Evolutionary conservation across 2,888 invertebrate genomes (phyloP).

Genomic region (Diadromus collaris): DNA sequence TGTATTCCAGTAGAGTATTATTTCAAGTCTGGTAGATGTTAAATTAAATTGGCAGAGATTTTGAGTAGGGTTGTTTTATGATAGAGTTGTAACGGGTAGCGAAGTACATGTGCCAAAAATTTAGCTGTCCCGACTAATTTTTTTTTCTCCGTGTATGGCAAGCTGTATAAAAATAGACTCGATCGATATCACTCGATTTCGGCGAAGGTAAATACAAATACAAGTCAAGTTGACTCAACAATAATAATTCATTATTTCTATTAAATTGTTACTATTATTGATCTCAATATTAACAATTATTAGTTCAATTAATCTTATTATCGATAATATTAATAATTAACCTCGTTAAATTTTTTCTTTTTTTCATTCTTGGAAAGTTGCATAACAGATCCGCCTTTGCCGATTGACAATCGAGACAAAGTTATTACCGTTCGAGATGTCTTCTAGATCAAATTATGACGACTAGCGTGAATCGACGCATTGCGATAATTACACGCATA

Average conservation of each 20-base stretch:
- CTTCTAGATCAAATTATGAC: slow-evolving; percentile 2
- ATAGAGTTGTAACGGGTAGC: too few relatives aligned
- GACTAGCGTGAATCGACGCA: slow-evolving; percentile 13
- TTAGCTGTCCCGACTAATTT: too few relatives aligned
- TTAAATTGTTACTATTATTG: background rate
- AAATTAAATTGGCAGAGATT: too few relatives aligned
- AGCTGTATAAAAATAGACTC: background rate
- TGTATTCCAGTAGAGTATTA: too few relatives aligned
- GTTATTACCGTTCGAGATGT: background rate
- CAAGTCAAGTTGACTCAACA: background rate
- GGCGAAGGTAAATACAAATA: background rate
- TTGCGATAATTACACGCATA: slow-evolving; percentile 36
- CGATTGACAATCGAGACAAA: slow-evolving; percentile 13
- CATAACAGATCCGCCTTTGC: slow-evolving; percentile 1
- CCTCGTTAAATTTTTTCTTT: background rate
- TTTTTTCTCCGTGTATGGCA: too few relatives aligned
- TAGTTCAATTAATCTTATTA: too few relatives aligned
- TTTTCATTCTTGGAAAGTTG: background rate
- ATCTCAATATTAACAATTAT: too few relatives aligned
- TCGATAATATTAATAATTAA: too few relatives aligned
- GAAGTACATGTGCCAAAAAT: too few relatives aligned
- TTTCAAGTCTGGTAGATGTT: too few relatives aligned
- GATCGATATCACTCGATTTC: background rate
- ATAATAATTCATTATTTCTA: background rate
- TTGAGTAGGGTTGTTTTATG: too few relatives aligned